Base-by-base conservation (phyloP, 92 coral and sea anemone species). In the Zoanthus gigantus region DNA sequence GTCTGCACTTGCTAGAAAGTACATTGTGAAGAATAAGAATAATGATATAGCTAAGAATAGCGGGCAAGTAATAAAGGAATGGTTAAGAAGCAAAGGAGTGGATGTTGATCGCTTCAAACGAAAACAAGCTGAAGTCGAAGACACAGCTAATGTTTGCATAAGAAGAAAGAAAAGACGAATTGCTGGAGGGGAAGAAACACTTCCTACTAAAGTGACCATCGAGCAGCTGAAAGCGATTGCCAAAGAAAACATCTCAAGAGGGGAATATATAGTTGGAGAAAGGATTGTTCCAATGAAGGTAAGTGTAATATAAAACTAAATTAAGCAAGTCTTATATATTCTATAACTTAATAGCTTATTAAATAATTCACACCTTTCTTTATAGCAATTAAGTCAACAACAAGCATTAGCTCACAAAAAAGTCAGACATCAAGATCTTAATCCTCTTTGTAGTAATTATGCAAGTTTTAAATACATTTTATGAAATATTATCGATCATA, bases 221-320 rank as follows among this genome's bases (percentile, higher is more conserved):
- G 82, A 77, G 14, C 82, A 54, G 82, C 82, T 77, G 48, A 77
- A 77, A 66, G 82, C 56, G 71, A 77, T 29, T n/a, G 82, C 68
- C 23, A 71, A 46, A 68, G 63, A 86, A 42, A 76, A 86, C 63
- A 77, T 86, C 37, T 72, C 65, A 86, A 86, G 89, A 76, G 89
- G 86, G 48, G 89, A 85, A 75, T 85, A 85, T 47, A 76, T 85
- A 34, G 34, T 85, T 85, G 82, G 83, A 10, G 71, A 85, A 65
- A 86, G 86, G 74, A 86, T 86, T 74, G 86, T 86, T 76, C 86
- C 86, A 53, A 86, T 63, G 57, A 86, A 74, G 89, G 89, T 86
- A 89, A 23, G 42, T 37, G 74, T 75, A 63, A 63, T 63, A 63
- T 63, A 63, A 63, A 16, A 15, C 29, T 14, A 63, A 63, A 13